Conservation (phyloP, 2,797 vertebrate species). For the Hyperoplus immaculatus region DNA sequence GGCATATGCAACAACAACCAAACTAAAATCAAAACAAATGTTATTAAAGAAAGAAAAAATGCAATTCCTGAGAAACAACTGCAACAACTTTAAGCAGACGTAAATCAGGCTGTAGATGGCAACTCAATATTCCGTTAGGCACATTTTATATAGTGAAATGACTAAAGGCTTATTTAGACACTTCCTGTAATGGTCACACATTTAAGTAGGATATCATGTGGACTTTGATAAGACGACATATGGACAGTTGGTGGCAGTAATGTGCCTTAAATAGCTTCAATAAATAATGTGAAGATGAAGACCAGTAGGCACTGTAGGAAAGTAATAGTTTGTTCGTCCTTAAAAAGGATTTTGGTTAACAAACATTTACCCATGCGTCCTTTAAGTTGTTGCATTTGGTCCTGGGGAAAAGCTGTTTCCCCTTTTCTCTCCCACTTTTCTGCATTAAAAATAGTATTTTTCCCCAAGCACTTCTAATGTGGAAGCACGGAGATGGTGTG, state of each 20-base stretch:
- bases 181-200: not conserved
- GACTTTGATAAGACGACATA: not conserved
- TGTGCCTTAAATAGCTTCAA: constrained; percentile 29
- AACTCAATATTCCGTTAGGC: too few species aligned
- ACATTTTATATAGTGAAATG: too few species aligned
- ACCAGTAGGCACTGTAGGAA: not conserved
- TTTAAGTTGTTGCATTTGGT: constrained; percentile 5
- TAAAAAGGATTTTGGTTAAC: not conserved
- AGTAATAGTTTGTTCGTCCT: not conserved
- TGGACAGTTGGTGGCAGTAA: constrained; percentile 60
- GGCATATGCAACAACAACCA: not conserved
- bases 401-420: not conserved
- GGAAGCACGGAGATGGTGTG: not conserved
- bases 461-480: not conserved
- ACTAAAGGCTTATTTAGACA: not conserved
- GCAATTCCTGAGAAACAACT: constrained; percentile 4
- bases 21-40: not conserved
- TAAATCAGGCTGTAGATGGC: not conserved
- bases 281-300: not conserved
- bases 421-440: not conserved
- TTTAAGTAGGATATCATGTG: not conserved
- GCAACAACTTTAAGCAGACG: constrained; percentile 3
- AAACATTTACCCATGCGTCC: not conserved
- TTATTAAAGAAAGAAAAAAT: not conserved
- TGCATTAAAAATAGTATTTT: not conserved